A percentile compares a stretch with the other conserved stretches of the same genome.
These are phyloP conservation scores for Drosophila sordidapex DNA, from an alignment of 2,888 invertebrate genomes.

Conservation along the genomic window DNA sequence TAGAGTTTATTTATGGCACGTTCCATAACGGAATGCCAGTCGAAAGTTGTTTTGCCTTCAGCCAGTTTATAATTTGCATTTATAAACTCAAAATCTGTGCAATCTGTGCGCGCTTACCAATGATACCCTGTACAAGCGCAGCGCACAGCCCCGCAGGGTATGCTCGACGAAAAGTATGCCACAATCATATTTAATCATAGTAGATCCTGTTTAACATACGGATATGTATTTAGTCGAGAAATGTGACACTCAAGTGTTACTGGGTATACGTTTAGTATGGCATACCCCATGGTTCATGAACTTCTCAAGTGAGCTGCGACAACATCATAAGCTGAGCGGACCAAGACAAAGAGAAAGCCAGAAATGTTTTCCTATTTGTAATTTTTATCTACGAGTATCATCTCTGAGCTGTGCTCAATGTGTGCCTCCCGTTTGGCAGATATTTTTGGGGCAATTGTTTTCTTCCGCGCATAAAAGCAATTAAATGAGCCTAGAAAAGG, in stretches of 20 bases:
- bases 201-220: neutral
- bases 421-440: conserved; percentile 22
- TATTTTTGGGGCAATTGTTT: conserved; percentile 49
- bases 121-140: conserved; percentile 9
- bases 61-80: conserved; percentile 75
- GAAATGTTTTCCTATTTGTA: conserved; percentile 39
- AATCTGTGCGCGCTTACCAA: conserved; percentile 48
- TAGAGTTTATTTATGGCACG: conserved; percentile 72
- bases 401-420: conserved; percentile 9
- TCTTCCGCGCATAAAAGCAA: conserved; percentile 67
- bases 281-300: conserved; percentile 39
- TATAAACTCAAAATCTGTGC: conserved; percentile 70
- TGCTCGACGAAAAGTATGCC: neutral
- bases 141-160: neutral
- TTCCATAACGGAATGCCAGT: conserved; percentile 74
- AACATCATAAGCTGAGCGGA: conserved; percentile 27
- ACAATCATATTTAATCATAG: neutral
- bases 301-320: conserved; percentile 57
- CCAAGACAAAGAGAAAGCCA: conserved; percentile 21
- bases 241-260: neutral
- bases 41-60: conserved; percentile 65
- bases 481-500: conserved; percentile 71
- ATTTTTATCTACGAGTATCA: conserved; percentile 4
- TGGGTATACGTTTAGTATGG: neutral
- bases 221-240: neutral